A percentile compares a stretch with the other conserved stretches of the same genome.
phyloP scores from a whole-genome alignment of 2,113 vertebrate species.

The Rhea pennata region DNA sequence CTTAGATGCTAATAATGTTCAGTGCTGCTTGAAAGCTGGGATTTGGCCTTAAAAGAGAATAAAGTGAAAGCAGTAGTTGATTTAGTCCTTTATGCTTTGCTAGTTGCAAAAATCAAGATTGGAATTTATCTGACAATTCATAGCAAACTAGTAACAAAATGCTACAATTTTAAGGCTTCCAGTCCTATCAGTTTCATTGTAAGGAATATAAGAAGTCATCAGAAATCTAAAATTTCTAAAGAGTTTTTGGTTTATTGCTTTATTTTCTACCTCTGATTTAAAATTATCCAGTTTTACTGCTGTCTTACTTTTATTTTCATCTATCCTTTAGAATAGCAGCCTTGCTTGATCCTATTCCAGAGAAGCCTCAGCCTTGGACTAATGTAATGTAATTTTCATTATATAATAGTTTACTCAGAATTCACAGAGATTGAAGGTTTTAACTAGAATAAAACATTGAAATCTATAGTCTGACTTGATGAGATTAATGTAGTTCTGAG shows the following conservation, averaged over 20 bases:
- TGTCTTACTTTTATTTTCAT: not conserved
- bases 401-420: not conserved
- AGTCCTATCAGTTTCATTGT: not conserved
- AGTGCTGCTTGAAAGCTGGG: not conserved
- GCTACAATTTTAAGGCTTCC: not conserved
- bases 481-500: not conserved
- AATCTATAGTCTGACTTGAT: not conserved
- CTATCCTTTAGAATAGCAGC: not conserved
- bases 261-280: not conserved
- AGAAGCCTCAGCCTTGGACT: not conserved
- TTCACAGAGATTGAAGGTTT: not conserved
- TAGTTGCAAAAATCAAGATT: conserved; percentile 10
- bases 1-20: not conserved
- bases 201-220: not conserved
- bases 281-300: not conserved
- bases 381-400: not conserved
- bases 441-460: not conserved
- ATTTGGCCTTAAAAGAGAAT: conserved; percentile 11
- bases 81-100: conserved; percentile 12
- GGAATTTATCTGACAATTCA: not conserved
- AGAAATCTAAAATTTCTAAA: not conserved
- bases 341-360: not conserved
- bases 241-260: not conserved
- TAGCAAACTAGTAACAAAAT: not conserved
- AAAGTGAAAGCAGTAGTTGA: not conserved